phyloP scores from a whole-genome alignment of 2,113 vertebrate genomes.

The Rafetus swinhoei region DNA sequence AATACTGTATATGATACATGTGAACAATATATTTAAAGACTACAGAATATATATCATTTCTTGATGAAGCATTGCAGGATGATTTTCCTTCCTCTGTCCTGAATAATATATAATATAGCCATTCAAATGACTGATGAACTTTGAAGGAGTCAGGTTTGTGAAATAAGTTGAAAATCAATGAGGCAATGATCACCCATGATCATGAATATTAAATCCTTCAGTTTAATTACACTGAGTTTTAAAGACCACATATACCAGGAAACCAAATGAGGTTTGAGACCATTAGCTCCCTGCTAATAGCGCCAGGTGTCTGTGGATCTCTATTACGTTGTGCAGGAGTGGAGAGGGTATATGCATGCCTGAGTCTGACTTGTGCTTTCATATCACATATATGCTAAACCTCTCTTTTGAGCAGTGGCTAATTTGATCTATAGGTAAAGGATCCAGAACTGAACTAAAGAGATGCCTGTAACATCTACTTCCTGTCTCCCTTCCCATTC shows the following conservation, averaged over 20 bases:
- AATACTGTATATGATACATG: not conserved
- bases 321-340: not conserved
- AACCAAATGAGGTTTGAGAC: conserved; percentile 25
- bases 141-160: conserved; percentile 20
- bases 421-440: not conserved
- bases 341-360: not conserved
- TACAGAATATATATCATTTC: not conserved
- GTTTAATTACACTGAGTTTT: conserved; percentile 57
- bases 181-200: not conserved
- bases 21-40: conserved; percentile 1
- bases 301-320: not conserved
- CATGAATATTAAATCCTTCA: conserved; percentile 41
- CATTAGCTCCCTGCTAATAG: not conserved
- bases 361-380: not conserved
- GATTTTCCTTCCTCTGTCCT: conserved; percentile 40
- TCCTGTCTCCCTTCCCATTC: not conserved
- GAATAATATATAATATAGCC: conserved; percentile 6
- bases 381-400: not conserved
- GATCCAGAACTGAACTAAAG: not conserved
- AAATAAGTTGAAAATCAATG: conserved; percentile 55
- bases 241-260: conserved; percentile 17
- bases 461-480: rapidly evolving
- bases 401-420: not conserved
- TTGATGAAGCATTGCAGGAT: not conserved
- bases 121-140: conserved; percentile 56